Evolutionary conservation across 2,797 vertebrate genomes (phyloP).

Genomic region (Galagoides demidoff): DNA sequence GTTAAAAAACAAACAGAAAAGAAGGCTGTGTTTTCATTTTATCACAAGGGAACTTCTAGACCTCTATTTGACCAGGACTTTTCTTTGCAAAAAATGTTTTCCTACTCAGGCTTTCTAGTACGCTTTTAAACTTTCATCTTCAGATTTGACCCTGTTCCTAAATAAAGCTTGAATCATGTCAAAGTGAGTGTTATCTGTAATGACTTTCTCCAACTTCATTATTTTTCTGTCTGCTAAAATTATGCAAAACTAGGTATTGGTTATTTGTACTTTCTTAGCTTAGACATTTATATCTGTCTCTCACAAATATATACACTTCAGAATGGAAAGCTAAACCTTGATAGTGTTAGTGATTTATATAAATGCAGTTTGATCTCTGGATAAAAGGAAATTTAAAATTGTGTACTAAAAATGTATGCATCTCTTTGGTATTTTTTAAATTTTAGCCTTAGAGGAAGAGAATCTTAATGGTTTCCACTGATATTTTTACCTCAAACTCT

Average conservation of each 20-base stretch:
- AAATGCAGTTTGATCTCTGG: slow-evolving; percentile 32
- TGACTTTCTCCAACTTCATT: slow-evolving; percentile 10
- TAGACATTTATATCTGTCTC: background rate
- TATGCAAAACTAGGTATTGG: background rate
- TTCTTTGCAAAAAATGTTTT: background rate
- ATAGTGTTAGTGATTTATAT: background rate
- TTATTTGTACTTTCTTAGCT: background rate
- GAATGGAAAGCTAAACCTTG: slow-evolving; percentile 1
- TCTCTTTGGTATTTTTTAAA: background rate
- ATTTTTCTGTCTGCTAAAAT: background rate
- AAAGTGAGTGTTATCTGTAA: background rate
- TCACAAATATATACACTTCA: background rate
- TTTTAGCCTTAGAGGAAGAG: background rate
- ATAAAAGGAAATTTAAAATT: slow-evolving; percentile 44
- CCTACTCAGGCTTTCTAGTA: background rate
- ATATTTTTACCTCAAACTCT: slow-evolving; percentile 8
- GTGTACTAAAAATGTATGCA: background rate
- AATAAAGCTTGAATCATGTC: background rate
- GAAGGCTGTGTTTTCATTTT: background rate
- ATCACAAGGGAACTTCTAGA: background rate
- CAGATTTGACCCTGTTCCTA: background rate
- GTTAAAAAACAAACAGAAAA: background rate
- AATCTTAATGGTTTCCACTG: slow-evolving; percentile 5
- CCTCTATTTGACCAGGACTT: background rate
- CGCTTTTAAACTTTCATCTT: background rate